Base-by-base conservation (phyloP, 2,888 invertebrate species). In the Epicampocera succincta region DNA sequence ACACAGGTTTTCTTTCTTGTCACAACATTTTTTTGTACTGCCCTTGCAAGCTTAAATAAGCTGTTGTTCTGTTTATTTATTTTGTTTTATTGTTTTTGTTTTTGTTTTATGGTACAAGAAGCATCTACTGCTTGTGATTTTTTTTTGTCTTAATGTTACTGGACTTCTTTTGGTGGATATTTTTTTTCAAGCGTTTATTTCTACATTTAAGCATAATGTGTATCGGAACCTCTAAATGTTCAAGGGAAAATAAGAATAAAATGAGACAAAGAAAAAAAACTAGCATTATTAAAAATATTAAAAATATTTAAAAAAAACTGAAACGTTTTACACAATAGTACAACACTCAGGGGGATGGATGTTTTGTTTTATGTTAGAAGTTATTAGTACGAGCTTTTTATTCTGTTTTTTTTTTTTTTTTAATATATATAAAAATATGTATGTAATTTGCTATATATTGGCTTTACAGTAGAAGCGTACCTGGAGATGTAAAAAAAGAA, bases 401-500 rank as follows among this genome's bases (percentile, higher is more conserved):
- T 61, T 19, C 13, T 29, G 42, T 42, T 44, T 60, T 17, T 33
- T n/a, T n/a, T n/a, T n/a, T n/a, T n/a, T 38, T 63, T 42, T n/a
- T n/a, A n/a, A n/a, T n/a, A 29, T 48, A 38, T 40, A 50, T 44
- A 52, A 56, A 54, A 73, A 66, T 80, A 74, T 80, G 61, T 82
- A 63, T 76, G 76, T 75, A 74, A 83, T 81, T 85, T 84, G 77
- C 58, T 78, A 72, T 85, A 66, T 82, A 68, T 82, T 68, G 82
- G 82, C 77, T 82, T 85, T 77, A 86, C 84, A 85, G 86, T 85
- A 85, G 86, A 86, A 86, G 85, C 85, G 85, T 85, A 86, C 87
- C 87, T 87, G 86, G 86, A 87, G 87, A 86, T 86, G 85, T 84
- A 86, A 86, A 86, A 87, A 85, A 75, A 84, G 84, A 84, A 85